phyloP scores from a whole-genome alignment of 2,797 vertebrate genomes.

The Podargus strigoides region DNA sequence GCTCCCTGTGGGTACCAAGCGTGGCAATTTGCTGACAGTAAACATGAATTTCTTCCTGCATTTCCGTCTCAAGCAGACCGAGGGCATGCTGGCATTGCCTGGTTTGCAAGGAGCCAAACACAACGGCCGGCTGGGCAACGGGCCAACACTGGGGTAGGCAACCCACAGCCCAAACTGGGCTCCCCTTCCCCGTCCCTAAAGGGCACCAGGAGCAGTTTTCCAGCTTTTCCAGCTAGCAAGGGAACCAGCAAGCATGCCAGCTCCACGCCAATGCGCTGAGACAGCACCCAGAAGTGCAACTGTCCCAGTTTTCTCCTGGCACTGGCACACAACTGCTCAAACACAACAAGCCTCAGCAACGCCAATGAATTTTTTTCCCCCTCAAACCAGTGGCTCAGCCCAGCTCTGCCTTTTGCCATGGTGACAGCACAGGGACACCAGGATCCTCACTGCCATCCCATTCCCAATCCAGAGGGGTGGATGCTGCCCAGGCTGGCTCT shows the following conservation, averaged over 20 bases:
- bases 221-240: neutral
- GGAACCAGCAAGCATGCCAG: neutral
- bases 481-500: neutral
- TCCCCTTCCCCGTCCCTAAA: neutral
- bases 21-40: neutral
- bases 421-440: neutral
- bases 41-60: neutral
- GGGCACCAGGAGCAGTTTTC: neutral
- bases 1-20: neutral
- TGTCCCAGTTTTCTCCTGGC: conserved; percentile 43
- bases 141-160: neutral
- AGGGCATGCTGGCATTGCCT: neutral
- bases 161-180: neutral
- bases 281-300: conserved; percentile 50
- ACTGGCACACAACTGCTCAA: neutral
- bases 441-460: accelerated
- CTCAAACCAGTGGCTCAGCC: accelerated
- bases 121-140: accelerated
- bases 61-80: neutral
- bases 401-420: accelerated
- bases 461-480: neutral
- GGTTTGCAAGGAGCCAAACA: neutral
- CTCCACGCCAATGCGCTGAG: conserved; percentile 16
- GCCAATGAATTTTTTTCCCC: accelerated
- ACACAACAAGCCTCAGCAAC: neutral